Base-by-base conservation (phyloP, 2,888 invertebrate species). In the Acrocyrtus sp. region DNA sequence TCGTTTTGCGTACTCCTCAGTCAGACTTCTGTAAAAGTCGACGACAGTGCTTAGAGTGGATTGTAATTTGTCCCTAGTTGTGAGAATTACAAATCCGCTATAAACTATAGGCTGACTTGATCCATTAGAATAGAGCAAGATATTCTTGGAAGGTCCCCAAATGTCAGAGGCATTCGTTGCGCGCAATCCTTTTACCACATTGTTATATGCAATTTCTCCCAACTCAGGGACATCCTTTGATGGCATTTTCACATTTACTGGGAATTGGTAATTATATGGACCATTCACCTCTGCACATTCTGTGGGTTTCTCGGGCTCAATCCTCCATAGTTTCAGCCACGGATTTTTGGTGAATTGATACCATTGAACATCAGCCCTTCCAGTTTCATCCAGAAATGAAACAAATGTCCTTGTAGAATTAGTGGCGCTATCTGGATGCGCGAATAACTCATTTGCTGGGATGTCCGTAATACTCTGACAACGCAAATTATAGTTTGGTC, bases 81-180 rank as follows among this genome's bases (percentile, higher is more conserved):
- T 69, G 5, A 69, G 24, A 2, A 72, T 51, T 15, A 62, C 62
- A 51, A 56, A 48, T 12, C 72, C 72, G 41, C 61, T 56, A 24
- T 62, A 72, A 15, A 57, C 43, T 17, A 72, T 62, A 10, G 61
- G 27, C 19, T 72, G 72, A n/a, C 63, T 63, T 6, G 62, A 51
- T 8, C 62, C 62, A 19, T 72, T 62, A 6, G 66, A 57, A 27
- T 75, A 72, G 1, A 69, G 19, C 21, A 75, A 34, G 29, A 67
- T 50, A 54, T 72, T 77, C 54, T 75, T 75, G 3, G 74, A 72
- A 5, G 65, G 57, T 1, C 77, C 77, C 77, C 77, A 77, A 39
- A 77, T 41, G 24, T 77, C 72, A 4, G 39, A 39, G 10, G 69
- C 45, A 12, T 62, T 58, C 17, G 24, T 65, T 0, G 26, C 19